A percentile compares a stretch with the other conserved stretches of the same genome.
These are phyloP conservation scores for Pantherophis vulpinus DNA, from an alignment of 2,797 vertebrate genomes.

Conservation along the genomic window DNA sequence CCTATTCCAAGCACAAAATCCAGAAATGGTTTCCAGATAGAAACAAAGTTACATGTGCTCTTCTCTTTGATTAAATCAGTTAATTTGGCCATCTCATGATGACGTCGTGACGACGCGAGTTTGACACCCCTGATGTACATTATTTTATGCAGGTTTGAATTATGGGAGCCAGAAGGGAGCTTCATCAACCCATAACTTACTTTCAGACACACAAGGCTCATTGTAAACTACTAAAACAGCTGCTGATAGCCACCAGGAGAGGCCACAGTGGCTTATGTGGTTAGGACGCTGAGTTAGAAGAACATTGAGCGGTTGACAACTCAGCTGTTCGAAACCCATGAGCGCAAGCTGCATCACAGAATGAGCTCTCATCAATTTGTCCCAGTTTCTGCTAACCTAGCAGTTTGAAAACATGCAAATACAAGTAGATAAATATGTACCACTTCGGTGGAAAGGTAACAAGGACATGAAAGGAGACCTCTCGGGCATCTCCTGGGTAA, in stretches of 20 bases:
- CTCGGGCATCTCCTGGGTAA: not conserved
- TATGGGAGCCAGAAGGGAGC: not conserved
- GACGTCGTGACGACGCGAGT: rapidly evolving
- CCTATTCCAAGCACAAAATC: no score
- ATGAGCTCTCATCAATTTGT: not conserved
- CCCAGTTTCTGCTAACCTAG: not conserved
- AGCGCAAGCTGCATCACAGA: not conserved
- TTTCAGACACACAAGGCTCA: not conserved
- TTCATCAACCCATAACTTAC: not conserved
- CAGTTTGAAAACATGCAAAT: not conserved
- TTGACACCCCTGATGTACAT: no score
- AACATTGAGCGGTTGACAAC: not conserved
- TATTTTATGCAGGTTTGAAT: not conserved
- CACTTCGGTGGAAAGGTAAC: not conserved
- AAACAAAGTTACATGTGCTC: no score
- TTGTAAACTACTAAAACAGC: not conserved
- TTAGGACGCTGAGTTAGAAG: not conserved
- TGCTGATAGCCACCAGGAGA: not conserved
- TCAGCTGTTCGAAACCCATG: not conserved
- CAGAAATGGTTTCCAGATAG: no score
- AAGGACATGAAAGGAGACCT: not conserved
- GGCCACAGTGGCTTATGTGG: not conserved
- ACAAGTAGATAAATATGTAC: not conserved
- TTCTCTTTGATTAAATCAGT: not conserved
- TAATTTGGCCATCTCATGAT: not conserved